Percentiles rank a stretch among this genome's conserved stretches.
phyloP scores from a whole-genome alignment of 2,888 invertebrate genomes.

The Agelastica alni region DNA sequence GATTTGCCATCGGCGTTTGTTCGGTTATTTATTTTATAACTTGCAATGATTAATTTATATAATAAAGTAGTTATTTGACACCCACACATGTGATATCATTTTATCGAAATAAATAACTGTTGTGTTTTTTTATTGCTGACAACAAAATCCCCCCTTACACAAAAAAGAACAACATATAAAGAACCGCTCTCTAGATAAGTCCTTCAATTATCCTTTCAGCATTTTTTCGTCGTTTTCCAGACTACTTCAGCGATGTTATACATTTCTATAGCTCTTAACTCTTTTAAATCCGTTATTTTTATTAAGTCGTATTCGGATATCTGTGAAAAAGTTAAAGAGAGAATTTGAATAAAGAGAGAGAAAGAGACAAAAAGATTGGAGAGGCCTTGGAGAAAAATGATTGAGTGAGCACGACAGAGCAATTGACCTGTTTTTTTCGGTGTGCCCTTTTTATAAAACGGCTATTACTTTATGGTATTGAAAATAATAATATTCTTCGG shows the following conservation, averaged over 20 bases:
- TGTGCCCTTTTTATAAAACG: constrained; percentile 1
- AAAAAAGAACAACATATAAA: neutral
- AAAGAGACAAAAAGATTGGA: too few species aligned
- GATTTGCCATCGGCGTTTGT: too few species aligned
- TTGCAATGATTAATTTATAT: too few species aligned
- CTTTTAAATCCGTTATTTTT: constrained; percentile 25
- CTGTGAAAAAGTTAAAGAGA: constrained; percentile 10
- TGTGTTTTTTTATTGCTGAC: too few species aligned
- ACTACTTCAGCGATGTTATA: constrained; percentile 18
- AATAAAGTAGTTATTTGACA: too few species aligned
- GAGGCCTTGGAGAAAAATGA: constrained; percentile 10
- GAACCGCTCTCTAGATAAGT: neutral
- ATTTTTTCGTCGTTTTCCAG: constrained; percentile 8
- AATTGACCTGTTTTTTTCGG: constrained; percentile 13
- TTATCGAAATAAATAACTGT: neutral
- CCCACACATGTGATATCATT: too few species aligned
- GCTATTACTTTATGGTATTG: too few species aligned
- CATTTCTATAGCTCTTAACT: constrained; percentile 26
- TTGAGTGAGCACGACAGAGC: constrained; percentile 12
- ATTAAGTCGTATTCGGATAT: constrained; percentile 22
- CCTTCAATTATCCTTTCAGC: constrained; percentile 17
- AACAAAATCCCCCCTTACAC: neutral
- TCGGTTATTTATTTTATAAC: too few species aligned
- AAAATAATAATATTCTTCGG: too few species aligned
- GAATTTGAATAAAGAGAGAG: too few species aligned